phyloP scores from a whole-genome alignment of 2,888 invertebrate genomes.

The Leptopilina syphax region DNA sequence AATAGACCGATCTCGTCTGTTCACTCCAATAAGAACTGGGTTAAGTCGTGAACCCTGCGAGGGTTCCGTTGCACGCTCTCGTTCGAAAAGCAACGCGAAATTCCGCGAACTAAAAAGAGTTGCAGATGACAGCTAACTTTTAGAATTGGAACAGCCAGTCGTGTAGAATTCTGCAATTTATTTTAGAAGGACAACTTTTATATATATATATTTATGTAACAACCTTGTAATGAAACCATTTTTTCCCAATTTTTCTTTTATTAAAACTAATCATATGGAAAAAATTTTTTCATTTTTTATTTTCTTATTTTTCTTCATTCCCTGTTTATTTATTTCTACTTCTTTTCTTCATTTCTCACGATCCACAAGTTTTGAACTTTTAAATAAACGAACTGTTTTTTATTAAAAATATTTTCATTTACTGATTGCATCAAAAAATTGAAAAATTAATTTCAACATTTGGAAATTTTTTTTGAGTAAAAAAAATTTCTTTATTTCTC shows the following conservation, averaged over 20 bases:
- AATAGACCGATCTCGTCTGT: slow-evolving; percentile 32
- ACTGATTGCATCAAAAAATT: too few species aligned
- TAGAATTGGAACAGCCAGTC: slow-evolving; percentile 26
- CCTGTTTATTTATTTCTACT: too few species aligned
- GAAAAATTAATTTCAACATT: too few species aligned
- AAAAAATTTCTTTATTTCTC: too few species aligned
- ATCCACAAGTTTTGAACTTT: too few species aligned
- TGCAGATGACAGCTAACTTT: slow-evolving; percentile 9
- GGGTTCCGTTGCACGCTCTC: slow-evolving; percentile 48
- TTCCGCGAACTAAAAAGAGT: slow-evolving; percentile 33
- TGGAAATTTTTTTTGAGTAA: too few species aligned
- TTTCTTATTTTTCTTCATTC: too few species aligned
- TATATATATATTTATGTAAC: slow-evolving; percentile 12
- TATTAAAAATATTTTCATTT: too few species aligned
- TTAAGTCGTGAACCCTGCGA: slow-evolving; percentile 46
- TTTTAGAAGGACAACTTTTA: neutral
- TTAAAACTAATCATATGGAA: too few species aligned
- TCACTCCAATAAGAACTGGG: slow-evolving; percentile 44
- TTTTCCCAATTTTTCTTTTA: neutral
- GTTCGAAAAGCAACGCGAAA: slow-evolving; percentile 38
- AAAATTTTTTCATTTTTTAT: too few species aligned
- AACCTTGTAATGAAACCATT: neutral
- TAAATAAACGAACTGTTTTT: too few species aligned
- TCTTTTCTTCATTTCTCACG: too few species aligned
- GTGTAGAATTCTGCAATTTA: slow-evolving; percentile 23